Conservation (phyloP, 2,797 vertebrate species). For the Pseudochirops corinnae region DNA sequence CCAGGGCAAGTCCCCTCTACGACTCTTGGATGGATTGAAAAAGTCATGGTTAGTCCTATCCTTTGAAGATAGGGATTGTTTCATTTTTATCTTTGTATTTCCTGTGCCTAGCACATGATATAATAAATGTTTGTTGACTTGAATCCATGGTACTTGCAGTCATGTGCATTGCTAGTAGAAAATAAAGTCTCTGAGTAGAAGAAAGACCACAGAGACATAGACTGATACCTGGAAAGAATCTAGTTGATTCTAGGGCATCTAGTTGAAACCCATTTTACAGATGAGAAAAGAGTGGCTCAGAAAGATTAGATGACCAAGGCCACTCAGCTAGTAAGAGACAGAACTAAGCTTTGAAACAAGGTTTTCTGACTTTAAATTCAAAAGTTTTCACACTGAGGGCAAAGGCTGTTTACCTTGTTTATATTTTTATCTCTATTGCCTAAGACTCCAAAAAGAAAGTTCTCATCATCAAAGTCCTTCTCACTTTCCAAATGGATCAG, state of each 20-base stretch:
- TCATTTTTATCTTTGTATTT: background rate
- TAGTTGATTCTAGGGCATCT: background rate
- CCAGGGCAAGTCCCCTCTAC: background rate
- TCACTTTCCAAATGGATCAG: background rate
- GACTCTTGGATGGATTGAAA: background rate
- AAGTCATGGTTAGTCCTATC: background rate
- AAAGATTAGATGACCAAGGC: background rate
- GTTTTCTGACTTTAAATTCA: background rate
- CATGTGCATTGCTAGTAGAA: background rate
- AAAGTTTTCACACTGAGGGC: background rate
- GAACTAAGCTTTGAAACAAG: background rate
- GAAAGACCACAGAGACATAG: background rate
- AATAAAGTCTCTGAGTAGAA: background rate
- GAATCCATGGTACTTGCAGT: background rate
- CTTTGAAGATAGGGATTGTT: background rate
- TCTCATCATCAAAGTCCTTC: background rate
- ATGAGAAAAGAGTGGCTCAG: background rate
- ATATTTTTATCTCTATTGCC: background rate
- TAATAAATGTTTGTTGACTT: background rate
- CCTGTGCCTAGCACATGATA: background rate
- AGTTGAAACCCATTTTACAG: background rate
- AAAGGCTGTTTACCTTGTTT: background rate
- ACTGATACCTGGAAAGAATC: background rate
- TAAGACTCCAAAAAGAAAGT: background rate
- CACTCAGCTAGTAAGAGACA: rapidly evolving